Conservation (phyloP, 2,797 vertebrate genomes). For the Chromis chromis region DNA sequence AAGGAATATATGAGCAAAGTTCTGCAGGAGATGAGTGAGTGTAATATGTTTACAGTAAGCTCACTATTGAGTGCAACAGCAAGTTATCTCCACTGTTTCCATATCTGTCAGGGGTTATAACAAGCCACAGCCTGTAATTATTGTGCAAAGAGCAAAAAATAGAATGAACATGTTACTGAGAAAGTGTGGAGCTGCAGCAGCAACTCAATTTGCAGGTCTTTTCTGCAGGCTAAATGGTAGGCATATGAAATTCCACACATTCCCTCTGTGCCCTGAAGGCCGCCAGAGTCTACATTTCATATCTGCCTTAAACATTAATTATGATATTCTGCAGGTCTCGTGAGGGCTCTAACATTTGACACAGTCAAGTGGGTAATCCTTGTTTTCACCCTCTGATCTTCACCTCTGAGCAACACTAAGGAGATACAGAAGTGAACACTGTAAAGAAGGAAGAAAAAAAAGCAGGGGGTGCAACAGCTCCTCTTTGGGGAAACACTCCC, state of each 20-base stretch:
- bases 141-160: slow-evolving; percentile 31
- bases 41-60: slow-evolving; percentile 17
- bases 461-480: slow-evolving; percentile 17
- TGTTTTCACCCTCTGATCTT: slow-evolving; percentile 45
- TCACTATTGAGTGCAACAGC: not conserved
- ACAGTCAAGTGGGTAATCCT: slow-evolving; percentile 47
- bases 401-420: slow-evolving; percentile 36
- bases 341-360: slow-evolving; percentile 65
- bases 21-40: not conserved
- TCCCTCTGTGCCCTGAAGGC: slow-evolving; percentile 57
- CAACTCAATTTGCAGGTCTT: slow-evolving; percentile 49
- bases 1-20: not conserved
- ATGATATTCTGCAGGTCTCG: slow-evolving; percentile 67
- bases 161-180: slow-evolving; percentile 19
- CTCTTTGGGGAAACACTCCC: slow-evolving; percentile 25
- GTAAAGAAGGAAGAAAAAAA: not conserved
- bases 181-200: slow-evolving; percentile 22
- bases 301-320: slow-evolving; percentile 72
- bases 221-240: slow-evolving; percentile 45
- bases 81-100: slow-evolving; percentile 14
- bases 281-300: slow-evolving; percentile 45
- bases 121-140: slow-evolving; percentile 32
- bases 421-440: slow-evolving; percentile 18
- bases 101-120: not conserved
- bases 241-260: slow-evolving; percentile 65